Evolutionary conservation across 2,888 invertebrate genomes (phyloP).

Genomic region (Eristalis intricaria): DNA sequence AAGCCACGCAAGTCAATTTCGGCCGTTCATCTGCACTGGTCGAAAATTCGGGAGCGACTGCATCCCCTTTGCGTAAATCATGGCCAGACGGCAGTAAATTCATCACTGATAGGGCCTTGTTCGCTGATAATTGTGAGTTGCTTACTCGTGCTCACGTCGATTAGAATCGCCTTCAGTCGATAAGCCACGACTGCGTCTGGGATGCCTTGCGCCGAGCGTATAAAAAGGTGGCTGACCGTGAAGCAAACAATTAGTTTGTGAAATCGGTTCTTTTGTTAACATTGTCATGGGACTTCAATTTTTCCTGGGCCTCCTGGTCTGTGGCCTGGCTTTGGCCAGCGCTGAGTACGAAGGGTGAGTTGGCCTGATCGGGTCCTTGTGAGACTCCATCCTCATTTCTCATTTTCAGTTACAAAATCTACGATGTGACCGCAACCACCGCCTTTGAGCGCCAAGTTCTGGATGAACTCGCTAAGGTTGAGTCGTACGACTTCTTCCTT

Average conservation of each 20-base stretch:
- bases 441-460: constrained; percentile 76
- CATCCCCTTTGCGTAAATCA: neutral
- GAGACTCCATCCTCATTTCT: neutral
- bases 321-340: constrained; percentile 50
- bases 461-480: constrained; percentile 73
- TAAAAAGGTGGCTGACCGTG: constrained; percentile 20
- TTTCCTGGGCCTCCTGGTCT: constrained; percentile 41
- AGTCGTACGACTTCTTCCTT: constrained; percentile 77
- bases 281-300: constrained; percentile 40
- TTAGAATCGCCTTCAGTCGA: constrained; percentile 24
- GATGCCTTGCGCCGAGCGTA: neutral
- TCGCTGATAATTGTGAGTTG: neutral
- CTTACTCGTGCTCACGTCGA: neutral
- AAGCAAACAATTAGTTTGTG: constrained; percentile 33
- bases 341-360: constrained; percentile 65
- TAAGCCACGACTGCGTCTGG: constrained; percentile 9
- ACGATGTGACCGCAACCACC: constrained; percentile 76
- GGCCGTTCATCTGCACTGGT: neutral
- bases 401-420: constrained; percentile 77
- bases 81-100: constrained; percentile 4
- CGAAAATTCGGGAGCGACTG: neutral
- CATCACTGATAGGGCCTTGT: constrained; percentile 18
- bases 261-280: neutral
- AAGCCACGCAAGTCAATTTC: neutral
- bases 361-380: neutral